These are phyloP conservation scores for Stenotaenia linearis DNA, from an alignment of 2,888 invertebrate species.

Conservation along the genomic window DNA sequence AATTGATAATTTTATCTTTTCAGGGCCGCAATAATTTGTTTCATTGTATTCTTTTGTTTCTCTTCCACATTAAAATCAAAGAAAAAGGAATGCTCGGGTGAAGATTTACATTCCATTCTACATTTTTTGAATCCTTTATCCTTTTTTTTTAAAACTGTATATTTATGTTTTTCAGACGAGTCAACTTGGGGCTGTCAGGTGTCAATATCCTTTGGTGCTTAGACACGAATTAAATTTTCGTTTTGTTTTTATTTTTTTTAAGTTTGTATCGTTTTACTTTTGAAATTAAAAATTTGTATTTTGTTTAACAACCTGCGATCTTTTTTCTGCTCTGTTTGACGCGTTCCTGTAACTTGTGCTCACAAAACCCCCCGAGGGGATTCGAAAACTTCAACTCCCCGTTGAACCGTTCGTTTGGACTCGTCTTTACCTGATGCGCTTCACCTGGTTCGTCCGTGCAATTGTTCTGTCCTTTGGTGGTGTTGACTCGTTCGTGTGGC, in stretches of 20 bases:
- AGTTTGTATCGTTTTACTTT: no score
- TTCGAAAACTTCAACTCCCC: background rate
- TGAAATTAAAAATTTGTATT: background rate
- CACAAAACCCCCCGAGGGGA: background rate
- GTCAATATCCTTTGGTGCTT: conserved; percentile 62
- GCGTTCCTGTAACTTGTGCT: background rate
- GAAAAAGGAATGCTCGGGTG: conserved; percentile 67
- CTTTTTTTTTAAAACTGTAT: background rate
- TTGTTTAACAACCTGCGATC: background rate
- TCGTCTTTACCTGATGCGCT: background rate
- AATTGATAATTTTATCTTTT: conserved; percentile 41
- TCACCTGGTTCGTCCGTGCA: conserved; percentile 7
- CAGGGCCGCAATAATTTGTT: conserved; percentile 83
- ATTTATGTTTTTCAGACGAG: conserved; percentile 49
- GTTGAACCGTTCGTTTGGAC: background rate
- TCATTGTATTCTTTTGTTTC: conserved; percentile 74
- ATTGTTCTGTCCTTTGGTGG: background rate
- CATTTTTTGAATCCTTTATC: background rate
- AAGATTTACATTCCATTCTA: conserved; percentile 33
- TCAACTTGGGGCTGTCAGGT: conserved; percentile 69
- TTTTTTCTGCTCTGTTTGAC: background rate
- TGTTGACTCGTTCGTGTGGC: background rate
- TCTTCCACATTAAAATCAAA: conserved; percentile 66
- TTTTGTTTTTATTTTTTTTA: background rate
- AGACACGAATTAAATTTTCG: conserved; percentile 31